Conservation (phyloP, 2,113 vertebrate genomes). For the Hippocampus comes region DNA sequence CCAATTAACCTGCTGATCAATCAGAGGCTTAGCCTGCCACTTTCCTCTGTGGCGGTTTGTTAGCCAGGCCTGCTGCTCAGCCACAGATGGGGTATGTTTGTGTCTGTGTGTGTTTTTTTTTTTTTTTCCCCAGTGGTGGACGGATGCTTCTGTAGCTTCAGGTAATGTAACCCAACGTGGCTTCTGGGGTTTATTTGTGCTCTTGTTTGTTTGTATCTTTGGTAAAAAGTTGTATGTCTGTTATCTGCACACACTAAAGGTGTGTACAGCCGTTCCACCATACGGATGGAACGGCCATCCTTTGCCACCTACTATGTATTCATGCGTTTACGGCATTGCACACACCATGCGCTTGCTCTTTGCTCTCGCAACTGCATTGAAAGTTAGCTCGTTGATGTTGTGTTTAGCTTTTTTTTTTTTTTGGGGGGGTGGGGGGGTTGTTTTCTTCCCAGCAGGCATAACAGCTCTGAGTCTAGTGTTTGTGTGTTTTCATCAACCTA, state of each 20-base stretch:
- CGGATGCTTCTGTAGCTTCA: conserved; percentile 27
- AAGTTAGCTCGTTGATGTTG: conserved; percentile 35
- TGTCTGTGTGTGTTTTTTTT: background rate
- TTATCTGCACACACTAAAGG: no score
- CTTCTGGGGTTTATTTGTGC: conserved; percentile 14
- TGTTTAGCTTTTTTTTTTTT: conserved; percentile 9
- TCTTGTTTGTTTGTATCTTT: background rate
- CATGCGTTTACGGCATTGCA: conserved; percentile 11
- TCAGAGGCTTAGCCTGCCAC: conserved; percentile 47
- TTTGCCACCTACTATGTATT: conserved; percentile 30
- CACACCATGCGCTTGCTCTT: conserved; percentile 31
- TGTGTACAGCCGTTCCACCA: no score
- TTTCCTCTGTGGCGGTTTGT: conserved; percentile 54
- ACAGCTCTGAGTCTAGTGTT: conserved; percentile 38
- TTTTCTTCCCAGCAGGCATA: conserved; percentile 35
- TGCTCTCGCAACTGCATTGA: conserved; percentile 24
- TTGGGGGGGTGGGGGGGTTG: background rate
- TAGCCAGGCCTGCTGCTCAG: conserved; percentile 55
- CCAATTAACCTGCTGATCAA: conserved; percentile 67
- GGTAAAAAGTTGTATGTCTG: background rate
- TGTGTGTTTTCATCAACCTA: conserved; percentile 57
- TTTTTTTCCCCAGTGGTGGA: background rate
- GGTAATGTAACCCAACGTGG: conserved; percentile 27
- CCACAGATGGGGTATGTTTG: conserved; percentile 42
- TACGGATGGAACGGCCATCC: conserved; percentile 9